These are phyloP conservation scores for Halichondria panicea DNA, from an alignment of 37 sponge, comb jelly and placozoan genomes.

Conservation along the genomic window DNA sequence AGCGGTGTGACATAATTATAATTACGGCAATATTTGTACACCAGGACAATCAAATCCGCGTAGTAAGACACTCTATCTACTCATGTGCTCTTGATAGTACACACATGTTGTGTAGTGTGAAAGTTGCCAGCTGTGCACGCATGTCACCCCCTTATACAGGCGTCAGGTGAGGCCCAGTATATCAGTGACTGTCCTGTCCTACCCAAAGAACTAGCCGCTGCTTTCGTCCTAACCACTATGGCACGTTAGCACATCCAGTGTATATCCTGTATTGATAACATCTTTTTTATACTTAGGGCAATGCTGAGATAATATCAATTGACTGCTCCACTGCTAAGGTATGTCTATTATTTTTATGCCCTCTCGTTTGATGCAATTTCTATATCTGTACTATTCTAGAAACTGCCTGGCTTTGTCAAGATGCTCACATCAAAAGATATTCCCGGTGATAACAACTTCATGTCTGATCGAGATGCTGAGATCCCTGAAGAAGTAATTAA, in stretches of 20 bases:
- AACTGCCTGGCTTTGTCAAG: constrained; percentile 70
- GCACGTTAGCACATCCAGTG: constrained; percentile 22
- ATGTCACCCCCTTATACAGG: constrained; percentile 44
- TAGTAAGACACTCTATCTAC: too few relatives aligned
- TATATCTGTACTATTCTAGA: constrained; percentile 39
- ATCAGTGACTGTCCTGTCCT: constrained; percentile 60
- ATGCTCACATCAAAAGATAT: constrained; percentile 66
- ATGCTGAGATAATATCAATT: constrained; percentile 45
- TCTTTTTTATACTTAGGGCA: too few relatives aligned
- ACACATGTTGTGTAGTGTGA: too few relatives aligned
- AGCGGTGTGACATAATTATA: too few relatives aligned
- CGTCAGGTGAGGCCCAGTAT: constrained; percentile 84
- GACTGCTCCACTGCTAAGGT: constrained; percentile 46
- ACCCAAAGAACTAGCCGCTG: constrained; percentile 62
- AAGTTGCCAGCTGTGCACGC: too few relatives aligned
- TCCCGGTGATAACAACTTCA: constrained; percentile 55
- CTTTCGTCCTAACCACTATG: constrained; percentile 70
- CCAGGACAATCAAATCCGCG: too few relatives aligned
- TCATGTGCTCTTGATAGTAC: neutral
- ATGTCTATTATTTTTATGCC: too few relatives aligned
- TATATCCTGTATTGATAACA: too few relatives aligned
- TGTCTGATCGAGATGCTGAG: neutral
- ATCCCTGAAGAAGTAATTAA: constrained; percentile 1
- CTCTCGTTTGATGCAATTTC: too few relatives aligned
- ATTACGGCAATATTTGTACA: too few relatives aligned